Base-by-base conservation (phyloP, 2,797 vertebrate species). In the Dallia pectoralis region DNA sequence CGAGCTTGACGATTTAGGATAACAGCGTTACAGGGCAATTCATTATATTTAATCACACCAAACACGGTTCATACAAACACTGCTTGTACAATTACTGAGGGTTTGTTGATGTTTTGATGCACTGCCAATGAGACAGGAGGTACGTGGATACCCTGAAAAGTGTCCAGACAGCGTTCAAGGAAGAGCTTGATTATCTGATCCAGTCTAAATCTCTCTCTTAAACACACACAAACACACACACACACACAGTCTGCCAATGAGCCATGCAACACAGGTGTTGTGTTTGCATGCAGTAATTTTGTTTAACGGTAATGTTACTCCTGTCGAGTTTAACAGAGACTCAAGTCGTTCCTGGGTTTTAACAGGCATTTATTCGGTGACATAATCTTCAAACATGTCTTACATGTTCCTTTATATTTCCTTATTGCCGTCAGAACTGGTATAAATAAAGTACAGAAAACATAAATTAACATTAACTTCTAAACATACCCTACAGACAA, bases 41-140 rank as follows among this genome's bases (percentile, higher is more conserved):
- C 12, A 64, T 75, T 59, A 69, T 74, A 76, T 83, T 82, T 80
- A 74, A 48, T 71, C 68, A 71, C 71, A 66, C 74, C 56, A 48
- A 25, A 44, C 19, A 32, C 30, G 48, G 59, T 30, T 44, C 63
- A 29, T 18, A 36, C 63, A 69, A 69, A n/a, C 19, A 32, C 30
- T 61, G 59, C 44, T 44, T 69, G 40, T 18, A 36, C 63, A 69
- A 69, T 65, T 40, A 62, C 68, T 47, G 12, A 1, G 25, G n/a
- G 56, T 51, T 30, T 69, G 32, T 63, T 73, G 75, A 69, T 77
- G 65, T 72, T 62, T 51, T 49, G 65, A 33, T 79, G 80, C n/a
- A 67, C 29, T 68, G 70, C 51, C 40, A 4, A 2, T 75, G 77
- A 81, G 82, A 84, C 75, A 25, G 69, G 65, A 67, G 62, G 40